Evolutionary conservation across 2,888 invertebrate species (phyloP), one percentile per base, ranked within the genome.

Genomic region (Augiades crinisus): DNA sequence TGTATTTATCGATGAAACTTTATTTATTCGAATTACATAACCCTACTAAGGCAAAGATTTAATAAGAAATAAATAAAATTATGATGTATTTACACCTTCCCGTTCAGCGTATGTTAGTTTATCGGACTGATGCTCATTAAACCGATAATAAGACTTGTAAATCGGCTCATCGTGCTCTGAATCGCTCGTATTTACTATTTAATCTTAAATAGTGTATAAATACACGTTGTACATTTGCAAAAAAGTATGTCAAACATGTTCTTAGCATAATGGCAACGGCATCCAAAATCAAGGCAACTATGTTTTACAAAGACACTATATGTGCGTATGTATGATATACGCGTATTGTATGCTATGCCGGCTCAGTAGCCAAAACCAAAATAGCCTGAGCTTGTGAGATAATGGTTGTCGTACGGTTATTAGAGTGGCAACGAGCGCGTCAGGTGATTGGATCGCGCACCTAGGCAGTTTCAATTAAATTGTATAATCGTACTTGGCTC

Each of bases 351-450:
- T 62, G 66, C 54, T 53, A 60, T 53, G 68, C 65, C 63, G 67
- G 67, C 65, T 65, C 69, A 64, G 61, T 64, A 70, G 81, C 85
- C 82, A 85, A 81, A 67, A 77, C 81, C 61, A 69, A 86, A 86
- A 86, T 86, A 86, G 84, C 75, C 58, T 58, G 73, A 74, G 78
- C 81, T 74, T 74, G 75, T 67, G 74, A 72, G 73, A 76, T 75
- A 65, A 65, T 64, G 59, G 62, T 62, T 55, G 57, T 58, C 54
- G 51, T 43, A 49, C 52, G 24, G 41, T 49, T 49, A 50, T 43
- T 50, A 50, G 12, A 41, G 41, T 34, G 34, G 27, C 27, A 36
- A 34, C 27, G 36, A 38, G 43, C 38, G 34, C 46, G 24, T 53
- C 49, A 49, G 45, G 52, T 43, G 49, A 19, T 38, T 21, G 33